Conservation (phyloP, 2,888 invertebrate genomes). For the Orthosia cruda region DNA sequence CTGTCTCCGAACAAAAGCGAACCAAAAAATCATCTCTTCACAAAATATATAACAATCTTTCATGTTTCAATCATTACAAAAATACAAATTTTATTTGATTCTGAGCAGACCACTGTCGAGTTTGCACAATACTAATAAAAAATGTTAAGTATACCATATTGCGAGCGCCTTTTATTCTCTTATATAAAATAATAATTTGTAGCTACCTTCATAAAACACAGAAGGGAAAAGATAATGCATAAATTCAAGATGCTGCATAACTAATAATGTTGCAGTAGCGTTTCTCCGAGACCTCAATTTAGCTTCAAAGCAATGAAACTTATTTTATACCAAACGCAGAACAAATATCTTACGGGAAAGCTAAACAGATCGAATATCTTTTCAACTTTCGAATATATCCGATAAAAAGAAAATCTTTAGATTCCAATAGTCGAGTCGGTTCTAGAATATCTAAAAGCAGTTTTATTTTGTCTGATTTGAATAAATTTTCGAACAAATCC, state of each 20-base stretch:
- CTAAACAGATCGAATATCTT: constrained; percentile 19
- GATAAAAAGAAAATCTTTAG: constrained; percentile 19
- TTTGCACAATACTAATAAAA: neutral
- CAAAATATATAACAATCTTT: neutral
- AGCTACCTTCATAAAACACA: constrained; percentile 1
- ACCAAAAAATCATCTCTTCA: neutral
- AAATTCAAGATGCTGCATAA: constrained; percentile 24
- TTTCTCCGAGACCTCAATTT: constrained; percentile 14
- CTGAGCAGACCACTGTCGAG: neutral
- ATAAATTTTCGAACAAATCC: constrained; percentile 67
- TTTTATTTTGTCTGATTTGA: constrained; percentile 64
- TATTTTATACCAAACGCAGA: neutral
- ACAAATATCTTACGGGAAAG: constrained; percentile 11
- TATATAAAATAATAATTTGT: neutral
- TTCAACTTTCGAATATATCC: constrained; percentile 12
- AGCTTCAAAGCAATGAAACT: constrained; percentile 6
- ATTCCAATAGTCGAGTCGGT: constrained; percentile 26
- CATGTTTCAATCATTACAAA: neutral
- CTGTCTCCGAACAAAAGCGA: neutral
- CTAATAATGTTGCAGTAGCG: constrained; percentile 8
- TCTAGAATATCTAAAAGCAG: constrained; percentile 30
- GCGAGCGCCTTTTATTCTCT: neutral
- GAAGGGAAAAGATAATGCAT: neutral
- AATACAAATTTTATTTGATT: neutral
- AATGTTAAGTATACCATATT: neutral